Conservation (phyloP, 2,797 vertebrate species). For the Phoebastria nigripes region DNA sequence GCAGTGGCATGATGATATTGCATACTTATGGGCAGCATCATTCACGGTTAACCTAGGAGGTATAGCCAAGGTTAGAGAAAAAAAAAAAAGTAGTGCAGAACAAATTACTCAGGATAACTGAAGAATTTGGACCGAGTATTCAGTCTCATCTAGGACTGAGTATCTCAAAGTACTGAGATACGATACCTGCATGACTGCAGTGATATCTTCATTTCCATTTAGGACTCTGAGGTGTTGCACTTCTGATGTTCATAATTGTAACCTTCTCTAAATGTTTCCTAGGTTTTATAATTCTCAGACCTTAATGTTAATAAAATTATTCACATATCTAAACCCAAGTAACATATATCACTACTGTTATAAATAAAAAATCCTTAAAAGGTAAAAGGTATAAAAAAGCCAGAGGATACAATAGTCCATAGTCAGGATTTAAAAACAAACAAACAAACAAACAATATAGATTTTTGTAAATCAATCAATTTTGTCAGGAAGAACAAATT, state of each 20-base stretch:
- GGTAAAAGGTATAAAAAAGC: not conserved
- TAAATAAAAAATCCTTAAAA: not conserved
- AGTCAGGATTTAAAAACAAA: not conserved
- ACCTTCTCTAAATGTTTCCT: not conserved
- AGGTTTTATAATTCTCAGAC: not conserved
- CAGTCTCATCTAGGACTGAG: not conserved
- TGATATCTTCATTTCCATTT: not conserved
- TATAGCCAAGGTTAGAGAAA: not conserved
- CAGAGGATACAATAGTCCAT: not conserved
- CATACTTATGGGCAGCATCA: not conserved
- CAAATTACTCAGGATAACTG: not conserved
- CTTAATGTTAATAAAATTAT: not conserved
- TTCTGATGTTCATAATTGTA: not conserved
- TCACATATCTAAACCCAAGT: not conserved
- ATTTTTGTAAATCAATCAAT: not conserved
- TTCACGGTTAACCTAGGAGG: not conserved
- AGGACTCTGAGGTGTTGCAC: not conserved
- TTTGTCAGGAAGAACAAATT: not conserved
- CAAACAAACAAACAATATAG: not conserved
- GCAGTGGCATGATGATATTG: slow-evolving; percentile 45
- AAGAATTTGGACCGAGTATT: not conserved
- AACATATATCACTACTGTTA: not conserved
- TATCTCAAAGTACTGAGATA: not conserved
- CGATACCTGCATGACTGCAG: not conserved
- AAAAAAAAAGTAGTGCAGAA: not conserved